Evolutionary conservation across 2,113 vertebrate genomes (phyloP).

Genomic region (Spilogale gracilis): DNA sequence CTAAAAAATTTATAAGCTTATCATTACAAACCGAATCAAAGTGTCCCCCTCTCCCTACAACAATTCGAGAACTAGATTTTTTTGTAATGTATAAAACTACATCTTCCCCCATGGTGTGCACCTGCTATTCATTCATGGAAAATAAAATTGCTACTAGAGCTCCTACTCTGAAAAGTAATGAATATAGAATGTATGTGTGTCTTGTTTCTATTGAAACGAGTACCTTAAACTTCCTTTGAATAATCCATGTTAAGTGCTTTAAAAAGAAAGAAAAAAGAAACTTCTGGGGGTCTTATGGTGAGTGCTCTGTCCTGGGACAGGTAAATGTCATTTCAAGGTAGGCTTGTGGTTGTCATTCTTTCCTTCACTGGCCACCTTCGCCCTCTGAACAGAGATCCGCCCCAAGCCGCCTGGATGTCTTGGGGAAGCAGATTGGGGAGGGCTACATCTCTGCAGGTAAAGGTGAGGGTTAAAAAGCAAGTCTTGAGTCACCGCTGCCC

Average conservation of each 20-base stretch:
- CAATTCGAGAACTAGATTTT: background rate
- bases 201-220: constrained; percentile 21
- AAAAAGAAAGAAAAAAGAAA: background rate
- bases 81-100: background rate
- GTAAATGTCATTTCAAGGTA: background rate
- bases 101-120: background rate
- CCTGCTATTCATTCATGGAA: background rate
- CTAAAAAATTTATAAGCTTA: background rate
- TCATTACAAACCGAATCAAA: background rate
- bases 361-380: background rate
- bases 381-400: background rate
- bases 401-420: background rate
- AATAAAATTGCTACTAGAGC: background rate
- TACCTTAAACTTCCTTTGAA: background rate
- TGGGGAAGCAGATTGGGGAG: background rate
- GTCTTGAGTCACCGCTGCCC: background rate
- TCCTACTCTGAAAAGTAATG: background rate
- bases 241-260: background rate
- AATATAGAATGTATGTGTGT: background rate
- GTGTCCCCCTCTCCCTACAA: background rate
- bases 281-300: background rate
- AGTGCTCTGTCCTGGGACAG: background rate
- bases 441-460: background rate
- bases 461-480: background rate
- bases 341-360: background rate